A percentile compares a stretch with the other conserved stretches of the same genome.
Conservation (phyloP, 2,797 vertebrate species). For the Semaprochilodus insignis region DNA sequence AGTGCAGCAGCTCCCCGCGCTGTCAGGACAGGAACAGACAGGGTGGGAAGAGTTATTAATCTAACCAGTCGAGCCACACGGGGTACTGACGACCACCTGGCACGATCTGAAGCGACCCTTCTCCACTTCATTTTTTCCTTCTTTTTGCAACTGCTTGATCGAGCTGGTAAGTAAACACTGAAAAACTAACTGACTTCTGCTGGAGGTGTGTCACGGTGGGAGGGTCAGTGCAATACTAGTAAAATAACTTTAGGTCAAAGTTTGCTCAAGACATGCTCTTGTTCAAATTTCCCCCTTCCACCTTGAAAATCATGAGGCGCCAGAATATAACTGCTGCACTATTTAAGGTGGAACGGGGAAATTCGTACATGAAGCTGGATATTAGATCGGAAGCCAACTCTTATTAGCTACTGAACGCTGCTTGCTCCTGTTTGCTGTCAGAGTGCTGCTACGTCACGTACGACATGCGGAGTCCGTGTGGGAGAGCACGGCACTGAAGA, state of each 20-base stretch:
- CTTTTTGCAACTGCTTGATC: background rate
- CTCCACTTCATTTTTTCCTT: background rate
- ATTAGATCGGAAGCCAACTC: no score
- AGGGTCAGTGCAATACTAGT: slow-evolving; percentile 3
- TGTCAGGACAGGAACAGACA: slow-evolving; percentile 13
- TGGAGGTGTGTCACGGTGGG: slow-evolving; percentile 39
- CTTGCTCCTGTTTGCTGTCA: background rate
- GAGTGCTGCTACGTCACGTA: slow-evolving; percentile 48
- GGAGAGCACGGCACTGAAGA: background rate
- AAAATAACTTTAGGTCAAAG: no score
- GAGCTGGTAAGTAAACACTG: slow-evolving; percentile 1
- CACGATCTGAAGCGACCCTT: no score
- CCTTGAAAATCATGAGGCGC: no score
- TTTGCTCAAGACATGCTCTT: no score
- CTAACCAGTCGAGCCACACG: background rate
- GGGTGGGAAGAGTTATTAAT: background rate
- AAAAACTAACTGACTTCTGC: background rate
- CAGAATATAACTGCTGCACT: no score
- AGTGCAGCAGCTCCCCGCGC: slow-evolving; percentile 12
- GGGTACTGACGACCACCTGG: background rate
- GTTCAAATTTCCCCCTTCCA: no score
- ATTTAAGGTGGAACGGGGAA: no score
- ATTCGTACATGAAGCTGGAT: no score
- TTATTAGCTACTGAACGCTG: background rate
- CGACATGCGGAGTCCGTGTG: slow-evolving; percentile 32